Evolutionary conservation across 2,888 invertebrate species (phyloP), one percentile per base, ranked within the genome.

Genomic region (Empis livida): DNA sequence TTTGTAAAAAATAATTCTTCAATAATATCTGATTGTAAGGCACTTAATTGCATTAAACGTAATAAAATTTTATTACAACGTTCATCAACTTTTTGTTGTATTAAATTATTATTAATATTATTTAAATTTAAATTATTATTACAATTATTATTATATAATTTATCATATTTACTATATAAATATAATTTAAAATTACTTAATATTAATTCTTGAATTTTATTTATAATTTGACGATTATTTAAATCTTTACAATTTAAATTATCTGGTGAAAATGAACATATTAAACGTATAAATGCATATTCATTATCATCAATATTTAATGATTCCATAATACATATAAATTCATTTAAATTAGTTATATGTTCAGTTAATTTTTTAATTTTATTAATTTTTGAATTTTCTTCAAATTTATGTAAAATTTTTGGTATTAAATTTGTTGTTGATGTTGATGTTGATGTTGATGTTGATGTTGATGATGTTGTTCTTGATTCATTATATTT

Each of bases 1-100:
- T 88, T 90, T 5, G 90, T 84, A 63, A 95, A 94, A 74, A 94
- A 94, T 46, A 94, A 75, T 62, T 94, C 93, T 67, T 94, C 94
- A 46, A 94, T 73, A 51, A 87, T 77, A 13, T 80, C 71, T 2
- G 85, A 82, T 48, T 84, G 79, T 63, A 85, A 80, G 55, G 80
- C 78, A 55, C 84, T 74, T 20, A 88, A 68, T 6, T 82, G 80
- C 1, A 85, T 79, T 50, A 93, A 74, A 62, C 82, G 79, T 20
- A 64, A 58, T 49, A 64, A 55, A 23, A 65, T 51, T 27, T 59
- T 67, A 51, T 79, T 76, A 59, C 77, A 76, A 48, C 79, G 68
- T 55, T 78, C 76, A 42, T 63, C 63, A 30, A 37, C 46, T 9
- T 51, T 51, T 31, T 11, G 30, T 2, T 16, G 14, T 62, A 72